Evolutionary conservation across 2,797 vertebrate species (phyloP), one percentile per base, ranked within the genome.

Genomic region (Enteromius unitaeniatus): DNA sequence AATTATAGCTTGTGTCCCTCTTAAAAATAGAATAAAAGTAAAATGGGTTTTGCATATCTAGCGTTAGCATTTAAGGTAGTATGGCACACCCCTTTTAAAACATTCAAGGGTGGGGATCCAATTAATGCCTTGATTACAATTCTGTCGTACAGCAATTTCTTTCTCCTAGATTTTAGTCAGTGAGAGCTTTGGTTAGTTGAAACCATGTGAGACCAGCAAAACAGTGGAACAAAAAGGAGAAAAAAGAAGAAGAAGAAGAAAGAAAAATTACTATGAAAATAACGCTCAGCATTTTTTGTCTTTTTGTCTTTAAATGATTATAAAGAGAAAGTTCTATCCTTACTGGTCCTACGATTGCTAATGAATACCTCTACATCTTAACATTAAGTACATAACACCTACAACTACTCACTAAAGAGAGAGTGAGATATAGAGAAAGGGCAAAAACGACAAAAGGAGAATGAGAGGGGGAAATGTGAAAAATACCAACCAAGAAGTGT

Each of bases 1-100:
- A 89, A 95, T 96, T 96, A 97, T 94, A 96, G 95, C 95, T 95
- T 95, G 95, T 94, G 96, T 97, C 96, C 96, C 96, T 96, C 95
- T 95, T 96, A 94, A 94, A 96, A 96, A 96, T 96, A 93, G 91
- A 92, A 93, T 89, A 92, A 95, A 97, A 96, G 95, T 92, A 95
- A 95, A 96, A 91, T 45, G 26, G 26, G 94, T 97, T 98, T 98
- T 98, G 98, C 97, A 90, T 91, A 90, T 93, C 88, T 90, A 91
- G 92, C 92, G 3, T 99, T 97, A 98, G 97, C 96, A 96, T 99
- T 99, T 99, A 99, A 99, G 98, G 98, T 99, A 99, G 98, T 97
- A 99, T 99, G 98, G 97, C 98, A 96, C 96, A 95, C 96, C 97
- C 96, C 95, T 94, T 94, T 94, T 91, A 88, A 95, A 96, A 96